Evolutionary conservation across 2,797 vertebrate genomes (phyloP).

Genomic region (Fundulus diaphanus): DNA sequence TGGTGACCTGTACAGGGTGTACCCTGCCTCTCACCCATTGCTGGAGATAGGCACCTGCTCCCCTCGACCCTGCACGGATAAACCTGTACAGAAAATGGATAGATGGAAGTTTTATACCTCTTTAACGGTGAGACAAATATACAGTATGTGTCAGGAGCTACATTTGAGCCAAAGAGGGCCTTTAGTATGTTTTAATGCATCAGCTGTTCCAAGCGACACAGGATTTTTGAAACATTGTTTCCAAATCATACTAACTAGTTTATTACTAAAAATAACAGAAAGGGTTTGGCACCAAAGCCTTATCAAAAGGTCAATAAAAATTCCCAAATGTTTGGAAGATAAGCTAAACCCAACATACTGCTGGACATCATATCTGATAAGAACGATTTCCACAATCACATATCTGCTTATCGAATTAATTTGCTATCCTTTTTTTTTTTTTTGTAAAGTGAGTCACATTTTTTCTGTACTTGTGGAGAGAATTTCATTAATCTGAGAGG

Average conservation of each 20-base stretch:
- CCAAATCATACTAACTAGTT: not conserved
- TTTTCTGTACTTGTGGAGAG: constrained; percentile 30
- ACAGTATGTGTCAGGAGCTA: too few species aligned
- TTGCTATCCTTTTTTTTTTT: constrained; percentile 5
- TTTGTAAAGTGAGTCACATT: constrained; percentile 9
- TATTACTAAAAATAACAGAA: not conserved
- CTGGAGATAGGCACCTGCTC: too few species aligned
- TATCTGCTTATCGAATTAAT: not conserved
- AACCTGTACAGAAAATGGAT: too few species aligned
- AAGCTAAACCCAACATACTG: not conserved
- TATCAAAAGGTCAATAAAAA: not conserved
- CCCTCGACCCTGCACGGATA: too few species aligned
- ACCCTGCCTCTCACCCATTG: too few species aligned
- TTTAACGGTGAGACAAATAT: too few species aligned
- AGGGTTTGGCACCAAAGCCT: not conserved
- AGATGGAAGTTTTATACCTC: too few species aligned
- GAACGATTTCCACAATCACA: not conserved
- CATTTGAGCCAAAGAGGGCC: too few species aligned
- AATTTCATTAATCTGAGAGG: constrained; percentile 39
- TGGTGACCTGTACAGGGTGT: too few species aligned
- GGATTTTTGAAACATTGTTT: not conserved
- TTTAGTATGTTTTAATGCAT: too few species aligned
- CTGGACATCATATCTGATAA: not conserved
- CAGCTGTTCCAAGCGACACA: too few species aligned
- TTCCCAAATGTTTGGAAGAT: not conserved